Percentiles rank a stretch among this genome's conserved stretches.
These are phyloP conservation scores for Laspeyria flexula DNA, from an alignment of 2,888 invertebrate genomes.

Conservation along the genomic window DNA sequence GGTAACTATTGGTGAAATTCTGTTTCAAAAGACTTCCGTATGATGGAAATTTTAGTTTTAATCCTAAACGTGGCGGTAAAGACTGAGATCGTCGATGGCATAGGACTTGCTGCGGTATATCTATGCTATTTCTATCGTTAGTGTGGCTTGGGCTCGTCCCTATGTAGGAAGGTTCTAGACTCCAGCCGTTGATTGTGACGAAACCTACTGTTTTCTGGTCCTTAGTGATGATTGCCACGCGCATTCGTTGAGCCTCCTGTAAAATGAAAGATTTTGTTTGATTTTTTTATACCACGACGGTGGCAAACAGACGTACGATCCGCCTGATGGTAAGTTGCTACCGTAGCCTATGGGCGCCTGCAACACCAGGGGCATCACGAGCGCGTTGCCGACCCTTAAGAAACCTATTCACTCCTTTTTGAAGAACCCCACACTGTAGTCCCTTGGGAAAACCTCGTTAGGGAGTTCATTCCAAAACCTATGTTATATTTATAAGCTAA, in stretches of 20 bases:
- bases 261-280: background rate
- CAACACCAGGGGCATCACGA: no score
- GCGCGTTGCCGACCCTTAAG: no score
- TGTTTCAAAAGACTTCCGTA: constrained; percentile 90
- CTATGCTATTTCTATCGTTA: constrained; percentile 73
- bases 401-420: no score
- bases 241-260: constrained; percentile 83
- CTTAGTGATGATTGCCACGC: constrained; percentile 86
- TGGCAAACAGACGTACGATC: no score
- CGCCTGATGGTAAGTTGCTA: no score
- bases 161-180: constrained; percentile 91
- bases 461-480: no score
- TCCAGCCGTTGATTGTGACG: constrained; percentile 94
- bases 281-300: background rate
- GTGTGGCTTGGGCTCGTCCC: constrained; percentile 90
- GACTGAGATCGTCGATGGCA: constrained; percentile 91
- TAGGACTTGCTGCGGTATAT: constrained; percentile 69
- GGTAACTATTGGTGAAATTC: constrained; percentile 90
- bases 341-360: no score
- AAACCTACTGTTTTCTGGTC: constrained; percentile 92
- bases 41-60: constrained; percentile 93
- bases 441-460: no score
- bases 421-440: no score
- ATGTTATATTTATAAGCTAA: no score
- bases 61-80: constrained; percentile 92